Conservation (phyloP, 2,113 vertebrate species). For the Penelope pileata region DNA sequence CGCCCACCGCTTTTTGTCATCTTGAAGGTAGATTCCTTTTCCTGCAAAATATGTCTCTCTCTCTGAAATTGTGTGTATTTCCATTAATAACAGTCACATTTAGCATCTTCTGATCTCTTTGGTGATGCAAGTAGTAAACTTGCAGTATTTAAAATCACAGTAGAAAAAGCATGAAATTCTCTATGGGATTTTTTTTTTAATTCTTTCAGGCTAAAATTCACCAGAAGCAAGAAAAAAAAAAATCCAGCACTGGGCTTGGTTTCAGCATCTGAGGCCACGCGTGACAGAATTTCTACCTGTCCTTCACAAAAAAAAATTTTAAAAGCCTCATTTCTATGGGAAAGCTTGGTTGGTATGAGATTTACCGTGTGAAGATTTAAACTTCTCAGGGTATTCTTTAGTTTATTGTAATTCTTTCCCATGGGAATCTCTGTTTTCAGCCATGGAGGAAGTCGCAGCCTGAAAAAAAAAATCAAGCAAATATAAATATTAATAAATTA, state of each 20-base stretch:
- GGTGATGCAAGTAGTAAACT: neutral
- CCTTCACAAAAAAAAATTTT: neutral
- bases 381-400: constrained; percentile 91
- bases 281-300: neutral
- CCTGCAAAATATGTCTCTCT: neutral
- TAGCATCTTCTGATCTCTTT: neutral
- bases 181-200: neutral
- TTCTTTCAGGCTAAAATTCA: neutral
- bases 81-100: neutral
- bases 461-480: constrained; percentile 60
- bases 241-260: neutral
- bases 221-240: neutral
- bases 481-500: neutral
- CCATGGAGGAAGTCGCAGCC: constrained; percentile 94
- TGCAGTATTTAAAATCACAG: neutral
- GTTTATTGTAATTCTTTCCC: constrained; percentile 93
- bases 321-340: neutral
- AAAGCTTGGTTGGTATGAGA: neutral
- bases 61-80: neutral
- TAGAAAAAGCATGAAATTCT: neutral
- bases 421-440: constrained; percentile 96
- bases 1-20: neutral
- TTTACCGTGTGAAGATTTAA: constrained; percentile 96
- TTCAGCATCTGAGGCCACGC: neutral
- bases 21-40: neutral